These are phyloP conservation scores for Cryptotis parvus DNA, from an alignment of 2,113 vertebrate genomes.

Conservation along the genomic window DNA sequence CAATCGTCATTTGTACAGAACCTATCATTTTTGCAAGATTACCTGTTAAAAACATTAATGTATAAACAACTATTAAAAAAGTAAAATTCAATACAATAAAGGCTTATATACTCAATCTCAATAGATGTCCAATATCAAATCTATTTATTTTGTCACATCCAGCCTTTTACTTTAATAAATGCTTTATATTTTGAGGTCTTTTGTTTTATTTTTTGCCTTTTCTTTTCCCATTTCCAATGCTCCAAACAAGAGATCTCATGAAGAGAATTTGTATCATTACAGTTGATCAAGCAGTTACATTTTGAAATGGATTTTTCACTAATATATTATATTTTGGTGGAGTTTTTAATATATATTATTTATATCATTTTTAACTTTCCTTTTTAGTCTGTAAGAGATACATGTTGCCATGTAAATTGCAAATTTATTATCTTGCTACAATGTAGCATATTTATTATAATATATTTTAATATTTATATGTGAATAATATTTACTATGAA, in stretches of 20 bases:
- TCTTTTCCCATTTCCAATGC: background rate
- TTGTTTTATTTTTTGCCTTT: background rate
- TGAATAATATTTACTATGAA: too few species aligned
- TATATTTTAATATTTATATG: too few species aligned
- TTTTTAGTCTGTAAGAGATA: too few species aligned
- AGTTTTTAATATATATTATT: background rate
- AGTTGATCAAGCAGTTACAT: slow-evolving; percentile 1
- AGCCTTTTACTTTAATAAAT: background rate
- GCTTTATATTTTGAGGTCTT: background rate
- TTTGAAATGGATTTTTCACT: slow-evolving; percentile 1
- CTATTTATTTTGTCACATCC: background rate
- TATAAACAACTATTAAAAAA: background rate
- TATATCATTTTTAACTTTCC: too few species aligned
- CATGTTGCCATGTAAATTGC: too few species aligned
- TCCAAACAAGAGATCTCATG: background rate
- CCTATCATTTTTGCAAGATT: background rate
- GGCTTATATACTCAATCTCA: background rate
- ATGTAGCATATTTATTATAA: too few species aligned
- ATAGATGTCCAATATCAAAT: background rate
- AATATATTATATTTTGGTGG: background rate
- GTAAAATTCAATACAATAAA: too few species aligned
- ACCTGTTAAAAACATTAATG: background rate
- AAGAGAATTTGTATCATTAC: background rate
- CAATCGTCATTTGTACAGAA: slow-evolving; percentile 2
- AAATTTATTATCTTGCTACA: too few species aligned